Evolutionary conservation across 2,797 vertebrate genomes (phyloP).

Genomic region (Picus viridis): DNA sequence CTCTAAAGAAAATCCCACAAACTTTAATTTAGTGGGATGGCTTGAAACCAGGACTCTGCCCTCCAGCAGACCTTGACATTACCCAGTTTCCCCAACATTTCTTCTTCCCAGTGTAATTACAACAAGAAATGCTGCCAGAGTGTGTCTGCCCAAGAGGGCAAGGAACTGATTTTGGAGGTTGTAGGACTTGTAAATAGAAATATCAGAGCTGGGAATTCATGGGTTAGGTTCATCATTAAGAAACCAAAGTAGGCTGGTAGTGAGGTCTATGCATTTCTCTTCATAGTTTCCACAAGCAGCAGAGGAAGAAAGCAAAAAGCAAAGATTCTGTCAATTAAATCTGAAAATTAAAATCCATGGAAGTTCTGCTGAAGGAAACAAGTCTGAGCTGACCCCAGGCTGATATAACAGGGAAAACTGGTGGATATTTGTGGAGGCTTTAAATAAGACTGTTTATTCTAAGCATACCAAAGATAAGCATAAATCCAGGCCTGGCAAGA

Average conservation of each 20-base stretch:
- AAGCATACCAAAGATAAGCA: background rate
- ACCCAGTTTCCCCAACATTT: background rate
- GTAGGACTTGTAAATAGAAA: conserved; percentile 9
- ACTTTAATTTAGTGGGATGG: conserved; percentile 11
- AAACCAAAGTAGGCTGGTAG: background rate
- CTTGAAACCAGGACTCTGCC: background rate
- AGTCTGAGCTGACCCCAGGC: background rate
- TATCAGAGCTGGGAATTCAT: background rate
- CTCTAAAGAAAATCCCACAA: background rate
- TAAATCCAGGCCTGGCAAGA: background rate
- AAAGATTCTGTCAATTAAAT: background rate
- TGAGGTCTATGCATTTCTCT: background rate
- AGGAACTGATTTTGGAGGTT: background rate
- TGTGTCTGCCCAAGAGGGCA: background rate
- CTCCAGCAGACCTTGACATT: conserved; percentile 40
- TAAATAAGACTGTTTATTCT: background rate
- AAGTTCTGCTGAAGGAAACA: background rate
- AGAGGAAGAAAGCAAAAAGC: background rate
- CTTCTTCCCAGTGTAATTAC: background rate
- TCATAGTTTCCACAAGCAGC: background rate
- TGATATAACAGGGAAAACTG: rapidly evolving
- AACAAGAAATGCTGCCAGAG: background rate
- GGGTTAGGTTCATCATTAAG: background rate
- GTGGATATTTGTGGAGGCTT: background rate
- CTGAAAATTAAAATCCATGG: background rate